A percentile compares a stretch with the other conserved stretches of the same genome.
Conservation (phyloP, 92 coral and sea anemone species). For the Metridium senile region DNA sequence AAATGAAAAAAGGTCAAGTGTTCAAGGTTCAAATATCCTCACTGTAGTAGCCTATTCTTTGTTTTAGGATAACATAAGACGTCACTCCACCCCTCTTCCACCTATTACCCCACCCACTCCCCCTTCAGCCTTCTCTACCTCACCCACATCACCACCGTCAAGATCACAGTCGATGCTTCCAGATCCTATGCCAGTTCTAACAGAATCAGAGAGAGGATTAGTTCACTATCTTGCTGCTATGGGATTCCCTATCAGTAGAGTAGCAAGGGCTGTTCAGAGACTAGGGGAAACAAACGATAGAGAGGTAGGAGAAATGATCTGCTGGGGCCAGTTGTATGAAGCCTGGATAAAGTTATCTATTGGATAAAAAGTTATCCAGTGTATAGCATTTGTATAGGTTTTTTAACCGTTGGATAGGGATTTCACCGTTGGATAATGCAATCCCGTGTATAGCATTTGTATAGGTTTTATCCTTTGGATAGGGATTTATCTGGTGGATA, state of each 20-base stretch:
- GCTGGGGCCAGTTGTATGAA: too few species aligned
- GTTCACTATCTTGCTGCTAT: slow-evolving; percentile 71
- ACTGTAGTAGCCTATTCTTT: neutral
- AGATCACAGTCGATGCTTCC: slow-evolving; percentile 54
- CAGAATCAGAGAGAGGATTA: slow-evolving; percentile 61
- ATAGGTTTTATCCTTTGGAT: too few species aligned
- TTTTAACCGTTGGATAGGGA: too few species aligned
- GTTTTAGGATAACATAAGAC: slow-evolving; percentile 42
- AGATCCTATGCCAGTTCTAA: slow-evolving; percentile 77
- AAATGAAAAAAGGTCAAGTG: too few species aligned
- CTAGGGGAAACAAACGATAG: slow-evolving; percentile 75
- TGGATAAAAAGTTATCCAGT: too few species aligned
- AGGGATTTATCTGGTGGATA: too few species aligned
- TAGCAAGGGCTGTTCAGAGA: slow-evolving; percentile 91
- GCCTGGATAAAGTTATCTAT: too few species aligned
- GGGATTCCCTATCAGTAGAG: slow-evolving; percentile 93
- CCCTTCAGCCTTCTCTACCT: slow-evolving; percentile 8
- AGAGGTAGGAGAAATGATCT: slow-evolving; percentile 65
- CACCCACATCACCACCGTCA: slow-evolving; percentile 20
- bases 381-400: too few species aligned
- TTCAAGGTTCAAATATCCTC: too few species aligned
- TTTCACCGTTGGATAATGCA: too few species aligned
- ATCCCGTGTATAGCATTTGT: too few species aligned
- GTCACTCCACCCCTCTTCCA: slow-evolving; percentile 78
- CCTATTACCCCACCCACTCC: slow-evolving; percentile 46